phyloP scores from a whole-genome alignment of 92 coral and sea anemone species.

The Zoanthus gigantus region DNA sequence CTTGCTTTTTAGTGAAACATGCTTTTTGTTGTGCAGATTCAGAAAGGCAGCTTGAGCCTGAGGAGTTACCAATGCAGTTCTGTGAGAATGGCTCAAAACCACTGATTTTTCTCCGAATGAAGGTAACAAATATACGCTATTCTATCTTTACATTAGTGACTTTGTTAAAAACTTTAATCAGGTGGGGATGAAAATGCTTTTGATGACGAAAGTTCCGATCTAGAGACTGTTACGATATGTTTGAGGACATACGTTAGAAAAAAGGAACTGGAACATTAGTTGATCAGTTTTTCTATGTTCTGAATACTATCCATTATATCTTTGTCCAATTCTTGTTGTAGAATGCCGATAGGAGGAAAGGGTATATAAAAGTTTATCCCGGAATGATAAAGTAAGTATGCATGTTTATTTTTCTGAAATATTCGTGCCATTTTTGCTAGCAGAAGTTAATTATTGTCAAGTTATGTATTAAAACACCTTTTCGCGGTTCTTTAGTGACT shows the following conservation, averaged over 20 bases:
- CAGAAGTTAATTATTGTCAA: no score
- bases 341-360: constrained; percentile 90
- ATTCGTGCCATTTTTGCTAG: no score
- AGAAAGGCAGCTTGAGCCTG: constrained; percentile 83
- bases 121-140: constrained; percentile 50
- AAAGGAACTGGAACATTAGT: no score
- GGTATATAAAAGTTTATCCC: constrained; percentile 86
- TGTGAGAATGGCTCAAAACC: constrained; percentile 77
- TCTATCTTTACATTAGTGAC: not conserved
- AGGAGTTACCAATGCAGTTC: constrained; percentile 95
- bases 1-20: not conserved
- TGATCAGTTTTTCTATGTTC: no score
- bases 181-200: no score
- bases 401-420: not conserved
- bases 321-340: constrained; percentile 18
- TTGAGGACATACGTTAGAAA: no score
- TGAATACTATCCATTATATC: not conserved
- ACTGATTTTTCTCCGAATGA: constrained; percentile 86
- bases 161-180: no score
- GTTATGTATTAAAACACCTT: no score
- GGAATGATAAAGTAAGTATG: constrained; percentile 83
- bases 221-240: no score
- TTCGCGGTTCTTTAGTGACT: no score
- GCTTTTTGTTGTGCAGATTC: constrained; percentile 56
- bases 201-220: no score